Percentiles rank a stretch among this genome's conserved stretches.
phyloP scores from a whole-genome alignment of 2,797 vertebrate species.

The Schizothorax lantsangensis region DNA sequence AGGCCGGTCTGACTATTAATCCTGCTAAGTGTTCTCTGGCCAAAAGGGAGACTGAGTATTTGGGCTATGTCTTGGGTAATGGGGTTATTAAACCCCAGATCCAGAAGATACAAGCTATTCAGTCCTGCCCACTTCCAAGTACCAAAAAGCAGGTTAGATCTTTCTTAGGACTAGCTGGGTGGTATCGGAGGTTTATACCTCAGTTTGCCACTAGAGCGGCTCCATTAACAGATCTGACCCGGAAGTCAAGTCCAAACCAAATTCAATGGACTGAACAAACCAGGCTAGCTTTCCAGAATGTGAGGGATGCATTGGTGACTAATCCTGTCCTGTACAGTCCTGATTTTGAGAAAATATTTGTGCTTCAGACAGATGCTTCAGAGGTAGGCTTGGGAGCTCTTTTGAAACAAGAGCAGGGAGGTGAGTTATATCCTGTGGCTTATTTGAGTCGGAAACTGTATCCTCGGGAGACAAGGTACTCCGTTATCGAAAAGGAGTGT shows the following conservation, averaged over 20 bases:
- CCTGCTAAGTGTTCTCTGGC: background rate
- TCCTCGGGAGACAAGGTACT: background rate
- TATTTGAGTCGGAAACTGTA: background rate
- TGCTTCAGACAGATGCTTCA: too few relatives aligned
- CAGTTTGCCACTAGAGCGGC: conserved; percentile 29
- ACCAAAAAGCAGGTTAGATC: conserved; percentile 34
- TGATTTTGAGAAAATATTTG: too few relatives aligned
- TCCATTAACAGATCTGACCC: conserved; percentile 10
- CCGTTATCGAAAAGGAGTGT: background rate
- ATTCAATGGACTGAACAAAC: background rate
- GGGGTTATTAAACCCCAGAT: conserved; percentile 26
- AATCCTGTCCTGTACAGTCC: too few relatives aligned
- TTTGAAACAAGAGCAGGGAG: too few relatives aligned
- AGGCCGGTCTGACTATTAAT: background rate
- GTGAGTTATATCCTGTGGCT: background rate
- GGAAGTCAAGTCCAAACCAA: background rate
- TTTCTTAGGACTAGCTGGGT: conserved; percentile 42
- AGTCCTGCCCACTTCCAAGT: background rate
- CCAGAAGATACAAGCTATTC: conserved; percentile 41
- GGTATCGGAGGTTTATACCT: conserved; percentile 48
- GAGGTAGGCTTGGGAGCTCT: too few relatives aligned
- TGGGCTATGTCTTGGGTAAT: conserved; percentile 37
- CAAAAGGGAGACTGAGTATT: background rate
- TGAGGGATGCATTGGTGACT: too few relatives aligned
- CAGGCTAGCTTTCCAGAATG: too few relatives aligned